Percentiles rank a stretch among this genome's conserved stretches.
phyloP scores from a whole-genome alignment of 1,140 invertebrate species.

The Ips typographus region DNA sequence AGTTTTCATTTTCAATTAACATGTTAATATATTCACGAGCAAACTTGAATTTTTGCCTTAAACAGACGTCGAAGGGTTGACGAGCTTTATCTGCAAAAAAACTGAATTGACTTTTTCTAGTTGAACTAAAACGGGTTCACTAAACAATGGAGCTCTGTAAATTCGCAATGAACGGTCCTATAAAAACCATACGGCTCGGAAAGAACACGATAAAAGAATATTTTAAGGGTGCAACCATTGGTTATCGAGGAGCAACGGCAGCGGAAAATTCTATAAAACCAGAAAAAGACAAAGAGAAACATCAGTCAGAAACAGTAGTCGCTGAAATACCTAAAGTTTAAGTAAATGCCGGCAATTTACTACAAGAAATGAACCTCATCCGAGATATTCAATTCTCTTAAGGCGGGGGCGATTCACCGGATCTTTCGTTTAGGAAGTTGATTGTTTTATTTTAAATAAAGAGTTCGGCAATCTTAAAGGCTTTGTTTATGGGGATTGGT shows the following conservation, averaged over 20 bases:
- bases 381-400: constrained; percentile 43
- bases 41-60: constrained; percentile 27
- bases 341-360: constrained; percentile 46
- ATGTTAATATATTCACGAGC: constrained; percentile 27
- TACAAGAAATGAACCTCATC: constrained; percentile 43
- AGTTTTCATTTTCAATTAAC: constrained; percentile 29
- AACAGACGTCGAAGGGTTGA: constrained; percentile 18
- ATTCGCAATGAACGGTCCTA: background rate
- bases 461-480: constrained; percentile 26
- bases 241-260: constrained; percentile 39
- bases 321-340: constrained; percentile 45
- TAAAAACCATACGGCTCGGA: constrained; percentile 34
- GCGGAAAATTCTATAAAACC: constrained; percentile 42
- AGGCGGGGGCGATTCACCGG: constrained; percentile 21
- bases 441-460: constrained; percentile 38
- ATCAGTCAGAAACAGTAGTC: constrained; percentile 47
- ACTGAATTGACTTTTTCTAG: too few species aligned
- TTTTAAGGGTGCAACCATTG: constrained; percentile 28
- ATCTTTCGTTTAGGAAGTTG: constrained; percentile 29
- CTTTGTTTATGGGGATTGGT: constrained; percentile 19
- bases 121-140: too few species aligned
- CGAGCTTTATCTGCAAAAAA: background rate
- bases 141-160: too few species aligned
- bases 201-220: constrained; percentile 33
- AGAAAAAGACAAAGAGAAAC: constrained; percentile 45